A percentile compares a stretch with the other conserved stretches of the same genome.
phyloP scores from a whole-genome alignment of 2,797 vertebrate species.

The Euthynnus affinis region DNA sequence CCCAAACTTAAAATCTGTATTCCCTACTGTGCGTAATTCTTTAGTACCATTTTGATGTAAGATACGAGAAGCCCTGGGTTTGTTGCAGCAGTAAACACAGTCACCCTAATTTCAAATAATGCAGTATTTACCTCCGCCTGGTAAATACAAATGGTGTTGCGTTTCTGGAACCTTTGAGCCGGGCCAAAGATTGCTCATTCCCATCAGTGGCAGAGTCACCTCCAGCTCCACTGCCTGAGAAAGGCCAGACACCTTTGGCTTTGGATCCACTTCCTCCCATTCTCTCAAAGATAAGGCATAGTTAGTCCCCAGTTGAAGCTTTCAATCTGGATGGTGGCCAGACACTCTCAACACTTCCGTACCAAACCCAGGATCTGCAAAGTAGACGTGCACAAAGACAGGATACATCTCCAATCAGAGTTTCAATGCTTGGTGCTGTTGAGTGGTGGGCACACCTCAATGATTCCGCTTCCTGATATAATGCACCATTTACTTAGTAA shows the following conservation, averaged over 20 bases:
- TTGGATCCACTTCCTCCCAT: slow-evolving; percentile 97
- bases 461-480: neutral
- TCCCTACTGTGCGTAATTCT: too few relatives aligned
- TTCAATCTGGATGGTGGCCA: slow-evolving; percentile 53
- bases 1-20: too few relatives aligned
- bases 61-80: neutral
- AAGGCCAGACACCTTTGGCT: slow-evolving; percentile 93
- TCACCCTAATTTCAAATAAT: neutral
- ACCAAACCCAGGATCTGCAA: slow-evolving; percentile 57
- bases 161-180: slow-evolving; percentile 86
- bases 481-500: neutral
- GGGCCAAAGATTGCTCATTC: slow-evolving; percentile 90
- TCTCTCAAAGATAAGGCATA: slow-evolving; percentile 87
- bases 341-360: slow-evolving; percentile 40
- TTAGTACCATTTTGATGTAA: neutral
- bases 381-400: slow-evolving; percentile 28
- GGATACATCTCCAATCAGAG: slow-evolving; percentile 5
- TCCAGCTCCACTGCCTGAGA: slow-evolving; percentile 86
- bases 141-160: slow-evolving; percentile 95
- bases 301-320: slow-evolving; percentile 66
- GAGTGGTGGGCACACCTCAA: neutral
- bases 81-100: too few relatives aligned
- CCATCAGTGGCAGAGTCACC: slow-evolving; percentile 82
- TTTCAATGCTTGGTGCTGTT: neutral
- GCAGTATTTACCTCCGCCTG: slow-evolving; percentile 89